Evolutionary conservation across 2,888 invertebrate species (phyloP).

Genomic region (Erebia palarica): DNA sequence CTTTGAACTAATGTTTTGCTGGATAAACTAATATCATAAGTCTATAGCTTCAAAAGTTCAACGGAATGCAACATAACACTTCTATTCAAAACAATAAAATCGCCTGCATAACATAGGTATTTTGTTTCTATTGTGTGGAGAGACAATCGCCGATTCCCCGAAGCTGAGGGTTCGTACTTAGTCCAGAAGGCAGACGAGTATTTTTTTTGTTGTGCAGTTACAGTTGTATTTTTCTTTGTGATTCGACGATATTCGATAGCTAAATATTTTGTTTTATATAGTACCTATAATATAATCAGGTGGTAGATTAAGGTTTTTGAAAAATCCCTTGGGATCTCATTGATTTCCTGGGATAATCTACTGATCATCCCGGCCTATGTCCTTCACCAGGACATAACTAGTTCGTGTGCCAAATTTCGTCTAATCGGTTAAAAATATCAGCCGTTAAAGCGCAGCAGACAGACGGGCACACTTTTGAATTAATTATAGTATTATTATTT

Average conservation of each 20-base stretch:
- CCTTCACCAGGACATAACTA: too few relatives aligned
- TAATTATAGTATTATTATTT: too few relatives aligned
- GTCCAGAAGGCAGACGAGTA: constrained; percentile 16
- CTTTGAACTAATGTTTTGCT: constrained; percentile 9
- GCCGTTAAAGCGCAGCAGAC: too few relatives aligned
- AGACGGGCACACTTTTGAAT: too few relatives aligned
- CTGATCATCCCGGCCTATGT: too few relatives aligned
- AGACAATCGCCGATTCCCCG: constrained; percentile 30
- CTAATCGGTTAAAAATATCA: too few relatives aligned
- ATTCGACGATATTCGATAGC: background rate
- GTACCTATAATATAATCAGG: background rate
- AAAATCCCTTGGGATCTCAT: too few relatives aligned
- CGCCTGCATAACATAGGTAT: constrained; percentile 16
- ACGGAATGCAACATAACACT: constrained; percentile 14
- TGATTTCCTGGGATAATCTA: too few relatives aligned
- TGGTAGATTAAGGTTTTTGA: background rate
- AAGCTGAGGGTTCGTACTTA: constrained; percentile 24
- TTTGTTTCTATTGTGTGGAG: constrained; percentile 26
- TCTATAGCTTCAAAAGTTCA: constrained; percentile 12
- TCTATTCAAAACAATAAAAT: constrained; percentile 17
- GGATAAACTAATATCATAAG: background rate
- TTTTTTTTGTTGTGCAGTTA: background rate
- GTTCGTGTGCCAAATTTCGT: too few relatives aligned
- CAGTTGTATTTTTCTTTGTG: constrained; percentile 9
- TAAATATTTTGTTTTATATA: background rate